Conservation (phyloP, 2,113 vertebrate genomes). For the Hydrolagus affinis region DNA sequence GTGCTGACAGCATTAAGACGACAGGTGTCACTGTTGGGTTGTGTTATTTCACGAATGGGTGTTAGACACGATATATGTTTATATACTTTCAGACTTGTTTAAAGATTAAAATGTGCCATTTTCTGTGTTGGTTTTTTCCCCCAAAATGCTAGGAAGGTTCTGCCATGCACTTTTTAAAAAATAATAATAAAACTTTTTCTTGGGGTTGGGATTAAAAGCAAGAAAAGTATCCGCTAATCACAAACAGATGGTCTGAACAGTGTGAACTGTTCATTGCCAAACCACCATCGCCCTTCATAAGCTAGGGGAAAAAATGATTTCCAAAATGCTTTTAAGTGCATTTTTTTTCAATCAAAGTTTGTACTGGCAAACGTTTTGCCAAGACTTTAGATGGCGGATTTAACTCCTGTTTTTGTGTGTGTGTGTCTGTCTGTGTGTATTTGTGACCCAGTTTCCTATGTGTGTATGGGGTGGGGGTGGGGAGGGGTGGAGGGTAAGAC, state of each 20-base stretch:
- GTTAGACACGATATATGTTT: neutral
- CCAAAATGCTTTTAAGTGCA: neutral
- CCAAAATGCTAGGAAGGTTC: too few species aligned
- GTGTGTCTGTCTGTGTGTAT: neutral
- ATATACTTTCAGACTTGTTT: neutral
- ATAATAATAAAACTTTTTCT: neutral
- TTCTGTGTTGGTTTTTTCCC: neutral
- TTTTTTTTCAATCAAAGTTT: neutral
- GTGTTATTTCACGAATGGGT: neutral
- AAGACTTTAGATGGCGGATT: too few species aligned
- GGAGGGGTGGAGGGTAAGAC: too few species aligned
- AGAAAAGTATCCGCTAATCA: neutral
- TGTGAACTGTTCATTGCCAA: neutral
- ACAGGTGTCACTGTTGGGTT: conserved; percentile 10
- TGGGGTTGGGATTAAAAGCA: too few species aligned
- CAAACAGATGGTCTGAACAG: conserved; percentile 18
- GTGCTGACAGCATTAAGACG: neutral
- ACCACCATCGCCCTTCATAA: neutral
- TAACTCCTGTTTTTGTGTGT: neutral
- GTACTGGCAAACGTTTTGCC: neutral
- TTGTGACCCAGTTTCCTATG: neutral
- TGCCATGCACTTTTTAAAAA: neutral
- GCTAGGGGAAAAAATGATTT: neutral
- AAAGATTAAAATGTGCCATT: neutral
- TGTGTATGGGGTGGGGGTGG: too few species aligned